Percentiles rank a stretch among this genome's conserved stretches.
Conservation (phyloP, 2,113 vertebrate genomes). For the Saguinus imperator region DNA sequence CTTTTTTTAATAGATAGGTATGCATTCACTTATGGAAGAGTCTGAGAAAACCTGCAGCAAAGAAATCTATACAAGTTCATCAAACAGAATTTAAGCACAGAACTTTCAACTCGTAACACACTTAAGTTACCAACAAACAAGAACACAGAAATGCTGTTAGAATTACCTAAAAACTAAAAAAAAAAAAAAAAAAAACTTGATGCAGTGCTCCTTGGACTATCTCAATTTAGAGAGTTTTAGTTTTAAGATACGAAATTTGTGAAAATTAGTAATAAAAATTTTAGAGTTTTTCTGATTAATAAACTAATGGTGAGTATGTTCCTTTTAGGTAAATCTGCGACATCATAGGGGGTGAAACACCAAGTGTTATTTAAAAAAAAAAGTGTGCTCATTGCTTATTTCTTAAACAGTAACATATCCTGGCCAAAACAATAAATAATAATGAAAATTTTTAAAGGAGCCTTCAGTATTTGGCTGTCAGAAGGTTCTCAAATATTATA, state of each 20-base stretch:
- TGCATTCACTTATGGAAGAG: too few relatives aligned
- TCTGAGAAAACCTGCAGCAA: too few relatives aligned
- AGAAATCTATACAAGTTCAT: too few relatives aligned
- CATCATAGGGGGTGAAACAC: background rate
- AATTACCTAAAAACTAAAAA: too few relatives aligned
- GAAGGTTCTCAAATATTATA: background rate
- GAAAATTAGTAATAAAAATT: constrained; percentile 4
- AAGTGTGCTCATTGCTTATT: background rate
- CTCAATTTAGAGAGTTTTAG: background rate
- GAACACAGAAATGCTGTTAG: too few relatives aligned
- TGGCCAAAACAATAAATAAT: background rate
- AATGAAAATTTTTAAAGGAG: too few relatives aligned
- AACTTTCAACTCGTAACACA: too few relatives aligned
- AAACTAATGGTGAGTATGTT: background rate
- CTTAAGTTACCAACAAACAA: too few relatives aligned
- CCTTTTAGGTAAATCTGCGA: background rate
- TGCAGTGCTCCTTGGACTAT: background rate
- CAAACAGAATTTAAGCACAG: too few relatives aligned
- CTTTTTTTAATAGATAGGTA: too few relatives aligned
- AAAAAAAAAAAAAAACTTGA: too few relatives aligned
- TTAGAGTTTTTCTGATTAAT: background rate
- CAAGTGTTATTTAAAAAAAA: background rate
- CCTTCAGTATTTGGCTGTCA: background rate
- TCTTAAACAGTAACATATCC: background rate
- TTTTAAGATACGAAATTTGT: background rate